phyloP scores from a whole-genome alignment of 2,113 vertebrate species.

The Trogon surrucura region DNA sequence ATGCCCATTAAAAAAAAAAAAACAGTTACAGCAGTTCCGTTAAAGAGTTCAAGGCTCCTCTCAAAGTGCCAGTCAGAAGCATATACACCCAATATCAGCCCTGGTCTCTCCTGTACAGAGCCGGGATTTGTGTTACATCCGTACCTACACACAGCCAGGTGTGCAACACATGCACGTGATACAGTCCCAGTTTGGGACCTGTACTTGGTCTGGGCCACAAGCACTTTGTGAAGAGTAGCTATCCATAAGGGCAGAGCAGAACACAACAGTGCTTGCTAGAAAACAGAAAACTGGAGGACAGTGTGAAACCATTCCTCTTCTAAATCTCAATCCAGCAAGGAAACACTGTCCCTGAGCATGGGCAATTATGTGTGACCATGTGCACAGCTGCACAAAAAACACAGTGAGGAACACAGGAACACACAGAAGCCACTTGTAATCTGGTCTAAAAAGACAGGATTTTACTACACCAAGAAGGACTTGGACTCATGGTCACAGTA shows the following conservation, averaged over 20 bases:
- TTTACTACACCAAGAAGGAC: not conserved
- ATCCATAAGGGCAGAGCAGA: not conserved
- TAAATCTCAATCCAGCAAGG: not conserved
- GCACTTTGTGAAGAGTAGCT: not conserved
- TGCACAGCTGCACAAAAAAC: not conserved
- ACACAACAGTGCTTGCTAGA: not conserved
- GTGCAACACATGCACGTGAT: not conserved
- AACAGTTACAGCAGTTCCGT: not conserved
- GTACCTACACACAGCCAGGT: not conserved
- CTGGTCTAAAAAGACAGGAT: not conserved
- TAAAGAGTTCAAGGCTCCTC: not conserved
- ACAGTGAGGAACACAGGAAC: not conserved
- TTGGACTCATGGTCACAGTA: not conserved
- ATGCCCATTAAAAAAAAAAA: not conserved
- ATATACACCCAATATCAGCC: not conserved
- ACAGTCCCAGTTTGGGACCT: not conserved
- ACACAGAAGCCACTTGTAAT: not conserved
- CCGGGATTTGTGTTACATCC: not conserved
- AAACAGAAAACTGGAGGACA: not conserved
- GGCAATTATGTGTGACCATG: not conserved
- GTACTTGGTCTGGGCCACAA: not conserved
- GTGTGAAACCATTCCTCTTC: not conserved
- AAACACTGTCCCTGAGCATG: not conserved
- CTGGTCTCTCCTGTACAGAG: fast-evolving
- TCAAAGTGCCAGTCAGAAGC: not conserved